These are phyloP conservation scores for Ophiothrix spiculata DNA, from an alignment of 35 echinoderm and acorn worm genomes.

Conservation along the genomic window DNA sequence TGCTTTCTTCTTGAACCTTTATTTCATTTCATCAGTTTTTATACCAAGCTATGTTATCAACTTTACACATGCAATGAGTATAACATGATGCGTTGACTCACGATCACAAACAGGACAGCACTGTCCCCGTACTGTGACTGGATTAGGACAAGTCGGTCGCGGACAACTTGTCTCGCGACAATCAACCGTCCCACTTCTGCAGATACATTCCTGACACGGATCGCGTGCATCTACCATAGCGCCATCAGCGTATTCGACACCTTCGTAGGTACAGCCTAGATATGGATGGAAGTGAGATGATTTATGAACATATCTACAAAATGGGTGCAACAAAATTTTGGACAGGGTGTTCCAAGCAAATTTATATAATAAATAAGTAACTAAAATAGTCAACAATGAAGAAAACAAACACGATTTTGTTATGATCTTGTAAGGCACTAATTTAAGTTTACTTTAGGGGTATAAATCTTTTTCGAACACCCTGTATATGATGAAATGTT, in stretches of 20 bases:
- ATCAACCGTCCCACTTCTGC: constrained; percentile 57
- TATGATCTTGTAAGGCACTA: too few relatives aligned
- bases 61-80: background rate
- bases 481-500: too few relatives aligned
- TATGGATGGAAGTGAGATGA: background rate
- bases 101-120: constrained; percentile 79
- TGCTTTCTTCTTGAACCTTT: too few relatives aligned
- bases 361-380: too few relatives aligned
- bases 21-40: too few relatives aligned
- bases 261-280: constrained; percentile 64
- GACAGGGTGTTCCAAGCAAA: too few relatives aligned
- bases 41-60: background rate
- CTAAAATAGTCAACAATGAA: too few relatives aligned
- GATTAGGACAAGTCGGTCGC: constrained; percentile 48
- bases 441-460: too few relatives aligned
- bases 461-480: too few relatives aligned
- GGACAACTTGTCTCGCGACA: constrained; percentile 58
- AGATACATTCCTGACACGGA: constrained; percentile 61
- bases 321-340: too few relatives aligned
- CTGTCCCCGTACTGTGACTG: constrained; percentile 36
- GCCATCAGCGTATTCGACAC: constrained; percentile 36
- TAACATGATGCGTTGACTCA: constrained; percentile 15
- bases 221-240: constrained; percentile 37
- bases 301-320: background rate
- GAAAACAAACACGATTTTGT: too few relatives aligned